These are phyloP conservation scores for Urosaurus nigricauda DNA, from an alignment of 2,797 vertebrate genomes.

Conservation along the genomic window DNA sequence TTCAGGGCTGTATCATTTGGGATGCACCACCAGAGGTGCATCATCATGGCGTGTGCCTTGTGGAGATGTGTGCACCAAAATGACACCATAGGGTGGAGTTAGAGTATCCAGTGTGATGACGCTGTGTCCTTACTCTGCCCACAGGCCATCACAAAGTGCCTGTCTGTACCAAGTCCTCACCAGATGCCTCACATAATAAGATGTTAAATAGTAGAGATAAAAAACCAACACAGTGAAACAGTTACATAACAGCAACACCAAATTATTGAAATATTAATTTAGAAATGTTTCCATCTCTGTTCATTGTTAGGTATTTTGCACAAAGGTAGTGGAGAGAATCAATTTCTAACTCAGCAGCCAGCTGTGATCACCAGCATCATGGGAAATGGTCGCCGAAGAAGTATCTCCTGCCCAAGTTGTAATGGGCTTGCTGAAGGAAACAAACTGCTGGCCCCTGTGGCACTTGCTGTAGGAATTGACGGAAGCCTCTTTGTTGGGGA, in stretches of 20 bases:
- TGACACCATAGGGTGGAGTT: no score
- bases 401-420: slow-evolving; percentile 98
- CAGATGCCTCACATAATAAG: not conserved
- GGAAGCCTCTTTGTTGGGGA: slow-evolving; percentile 98
- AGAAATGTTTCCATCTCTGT: slow-evolving; percentile 2
- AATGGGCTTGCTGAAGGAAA: slow-evolving; percentile 98
- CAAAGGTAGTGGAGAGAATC: slow-evolving; percentile 97
- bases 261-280: not conserved
- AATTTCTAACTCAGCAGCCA: slow-evolving; percentile 96
- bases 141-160: no score
- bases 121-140: no score
- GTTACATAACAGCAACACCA: not conserved
- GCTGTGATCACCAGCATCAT: slow-evolving; percentile 96
- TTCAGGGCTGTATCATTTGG: no score
- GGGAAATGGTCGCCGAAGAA: slow-evolving; percentile 96
- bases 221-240: not conserved
- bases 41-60: no score
- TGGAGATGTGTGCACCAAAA: no score
- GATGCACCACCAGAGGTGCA: no score
- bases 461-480: slow-evolving; percentile 93
- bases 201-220: not conserved
- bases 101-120: no score
- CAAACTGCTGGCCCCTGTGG: slow-evolving; percentile 96
- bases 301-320: slow-evolving; percentile 92
- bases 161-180: not conserved